Conservation (phyloP, 2,113 vertebrate species). For the Hippocampus barbouri region DNA sequence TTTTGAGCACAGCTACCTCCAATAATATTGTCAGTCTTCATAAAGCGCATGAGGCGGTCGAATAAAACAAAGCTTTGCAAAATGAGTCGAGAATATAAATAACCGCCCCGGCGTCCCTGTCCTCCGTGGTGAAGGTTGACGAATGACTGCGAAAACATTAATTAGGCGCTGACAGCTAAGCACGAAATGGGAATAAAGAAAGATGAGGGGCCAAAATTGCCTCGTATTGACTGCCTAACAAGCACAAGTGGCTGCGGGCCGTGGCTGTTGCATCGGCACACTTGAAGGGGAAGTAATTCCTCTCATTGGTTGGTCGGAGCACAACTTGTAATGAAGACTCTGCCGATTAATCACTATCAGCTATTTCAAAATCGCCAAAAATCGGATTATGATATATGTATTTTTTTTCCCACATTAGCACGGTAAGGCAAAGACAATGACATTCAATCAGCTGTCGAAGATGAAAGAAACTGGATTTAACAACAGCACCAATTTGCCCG, state of each 20-base stretch:
- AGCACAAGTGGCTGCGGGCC: constrained; percentile 39
- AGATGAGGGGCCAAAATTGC: constrained; percentile 55
- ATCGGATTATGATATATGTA: too few relatives aligned
- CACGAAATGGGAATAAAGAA: constrained; percentile 53
- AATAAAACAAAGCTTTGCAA: constrained; percentile 37
- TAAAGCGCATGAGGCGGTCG: constrained; percentile 10
- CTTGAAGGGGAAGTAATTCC: background rate
- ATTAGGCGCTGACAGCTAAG: constrained; percentile 61
- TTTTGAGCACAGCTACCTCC: constrained; percentile 33
- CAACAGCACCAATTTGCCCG: too few relatives aligned
- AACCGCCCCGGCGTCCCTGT: constrained; percentile 37
- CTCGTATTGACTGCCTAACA: constrained; percentile 53
- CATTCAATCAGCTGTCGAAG: too few relatives aligned
- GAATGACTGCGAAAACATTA: constrained; percentile 64
- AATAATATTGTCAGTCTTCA: constrained; percentile 35
- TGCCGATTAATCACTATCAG: background rate
- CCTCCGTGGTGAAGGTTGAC: constrained; percentile 46
- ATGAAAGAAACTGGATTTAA: too few relatives aligned
- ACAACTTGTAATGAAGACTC: background rate
- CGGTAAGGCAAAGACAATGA: too few relatives aligned
- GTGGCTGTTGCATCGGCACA: constrained; percentile 52
- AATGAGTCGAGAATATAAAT: constrained; percentile 51
- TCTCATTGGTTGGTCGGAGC: background rate
- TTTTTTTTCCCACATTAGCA: too few relatives aligned
- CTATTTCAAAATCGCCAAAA: background rate